Evolutionary conservation across 2,888 invertebrate genomes (phyloP).

Genomic region (Agrochola lota): DNA sequence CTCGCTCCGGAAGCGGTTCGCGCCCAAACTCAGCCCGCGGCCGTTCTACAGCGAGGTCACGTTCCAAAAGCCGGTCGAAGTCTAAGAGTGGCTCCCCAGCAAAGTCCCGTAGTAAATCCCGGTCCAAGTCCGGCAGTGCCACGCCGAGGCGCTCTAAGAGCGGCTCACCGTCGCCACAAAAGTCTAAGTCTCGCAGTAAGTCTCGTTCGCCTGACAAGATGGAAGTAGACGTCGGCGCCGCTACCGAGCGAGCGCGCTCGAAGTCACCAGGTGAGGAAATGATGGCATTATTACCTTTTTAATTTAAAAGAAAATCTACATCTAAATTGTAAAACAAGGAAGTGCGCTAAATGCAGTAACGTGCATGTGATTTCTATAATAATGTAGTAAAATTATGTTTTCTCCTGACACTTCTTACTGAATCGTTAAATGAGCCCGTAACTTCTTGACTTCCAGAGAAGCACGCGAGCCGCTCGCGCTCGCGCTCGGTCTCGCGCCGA

Average conservation of each 20-base stretch:
- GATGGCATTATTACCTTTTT: not conserved
- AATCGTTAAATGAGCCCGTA: not conserved
- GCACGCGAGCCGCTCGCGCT: slow-evolving; percentile 70
- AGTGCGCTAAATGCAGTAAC: not conserved
- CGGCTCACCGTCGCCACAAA: slow-evolving; percentile 26
- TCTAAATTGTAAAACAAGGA: not conserved
- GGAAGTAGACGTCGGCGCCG: slow-evolving; percentile 70
- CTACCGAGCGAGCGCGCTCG: slow-evolving; percentile 63
- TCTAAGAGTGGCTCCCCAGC: slow-evolving; percentile 72
- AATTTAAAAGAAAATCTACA: not conserved
- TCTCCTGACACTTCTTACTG: not conserved
- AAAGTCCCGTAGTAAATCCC: slow-evolving; percentile 72
- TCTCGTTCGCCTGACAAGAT: slow-evolving; percentile 70
- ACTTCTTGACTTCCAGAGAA: slow-evolving; percentile 55
- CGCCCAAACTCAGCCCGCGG: slow-evolving; percentile 33
- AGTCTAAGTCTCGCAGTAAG: slow-evolving; percentile 55
- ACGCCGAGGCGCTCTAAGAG: slow-evolving; percentile 38
- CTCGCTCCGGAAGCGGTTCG: slow-evolving; percentile 40
- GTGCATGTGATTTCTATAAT: not conserved
- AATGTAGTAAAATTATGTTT: not conserved
- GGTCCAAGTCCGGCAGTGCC: slow-evolving; percentile 40
- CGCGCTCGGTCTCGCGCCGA: slow-evolving; percentile 70
- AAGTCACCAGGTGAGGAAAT: slow-evolving; percentile 65
- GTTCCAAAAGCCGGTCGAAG: slow-evolving; percentile 59
- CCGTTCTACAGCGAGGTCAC: slow-evolving; percentile 33